Evolutionary conservation across 2,888 invertebrate genomes (phyloP).

Genomic region (Ctenicera cuprea): DNA sequence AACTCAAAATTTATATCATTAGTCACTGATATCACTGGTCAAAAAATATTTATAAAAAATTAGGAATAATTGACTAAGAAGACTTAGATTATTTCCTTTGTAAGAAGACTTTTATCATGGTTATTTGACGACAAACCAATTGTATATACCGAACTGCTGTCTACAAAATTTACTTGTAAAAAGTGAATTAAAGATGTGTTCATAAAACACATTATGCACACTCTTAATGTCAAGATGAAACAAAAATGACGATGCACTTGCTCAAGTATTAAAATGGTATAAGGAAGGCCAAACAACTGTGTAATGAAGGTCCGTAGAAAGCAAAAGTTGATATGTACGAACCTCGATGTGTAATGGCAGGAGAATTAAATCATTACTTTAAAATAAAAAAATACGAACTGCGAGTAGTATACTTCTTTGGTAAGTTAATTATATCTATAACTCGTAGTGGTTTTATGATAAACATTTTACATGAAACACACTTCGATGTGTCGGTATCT

Average conservation of each 20-base stretch:
- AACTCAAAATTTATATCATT: background rate
- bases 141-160: slow-evolving; percentile 22
- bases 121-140: background rate
- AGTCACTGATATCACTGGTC: background rate
- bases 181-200: background rate
- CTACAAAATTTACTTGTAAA: slow-evolving; percentile 14
- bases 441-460: slow-evolving; percentile 46
- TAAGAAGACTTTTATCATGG: background rate
- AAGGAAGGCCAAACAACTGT: slow-evolving; percentile 38
- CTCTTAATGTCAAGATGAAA: slow-evolving; percentile 26
- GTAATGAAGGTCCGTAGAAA: no score
- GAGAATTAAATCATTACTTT: slow-evolving; percentile 44
- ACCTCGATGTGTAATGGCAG: slow-evolving; percentile 7
- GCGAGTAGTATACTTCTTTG: slow-evolving; percentile 48
- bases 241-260: slow-evolving; percentile 7
- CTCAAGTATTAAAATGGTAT: slow-evolving; percentile 17
- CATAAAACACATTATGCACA: slow-evolving; percentile 29
- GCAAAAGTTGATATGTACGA: no score
- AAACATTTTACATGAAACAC: slow-evolving; percentile 51
- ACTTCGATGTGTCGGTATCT: slow-evolving; percentile 50
- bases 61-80: background rate
- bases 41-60: background rate
- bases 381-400: slow-evolving; percentile 39
- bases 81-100: background rate
- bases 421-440: slow-evolving; percentile 52